Evolutionary conservation across 2,888 invertebrate genomes (phyloP).

Genomic region (Eudasyphora cyanicolor): DNA sequence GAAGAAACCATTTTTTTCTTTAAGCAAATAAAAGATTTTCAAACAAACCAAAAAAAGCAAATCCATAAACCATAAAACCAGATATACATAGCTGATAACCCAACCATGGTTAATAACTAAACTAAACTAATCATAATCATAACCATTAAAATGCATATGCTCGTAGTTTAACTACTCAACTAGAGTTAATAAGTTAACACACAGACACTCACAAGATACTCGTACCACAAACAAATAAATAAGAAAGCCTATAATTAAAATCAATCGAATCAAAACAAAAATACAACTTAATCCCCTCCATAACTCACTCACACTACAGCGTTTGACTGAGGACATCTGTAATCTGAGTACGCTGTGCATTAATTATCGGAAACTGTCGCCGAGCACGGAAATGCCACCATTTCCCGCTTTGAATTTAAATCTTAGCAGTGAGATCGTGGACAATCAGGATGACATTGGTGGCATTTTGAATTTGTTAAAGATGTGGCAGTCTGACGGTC

Average conservation of each 20-base stretch:
- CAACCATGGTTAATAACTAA: not conserved
- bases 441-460: slow-evolving; percentile 67
- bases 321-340: slow-evolving; percentile 82
- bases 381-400: slow-evolving; percentile 74
- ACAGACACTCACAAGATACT: slow-evolving; percentile 9
- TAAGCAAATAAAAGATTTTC: slow-evolving; percentile 68
- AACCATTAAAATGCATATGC: slow-evolving; percentile 7
- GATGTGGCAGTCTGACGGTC: slow-evolving; percentile 76
- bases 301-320: too few relatives aligned
- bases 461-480: slow-evolving; percentile 74
- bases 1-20: slow-evolving; percentile 73
- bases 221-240: slow-evolving; percentile 41
- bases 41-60: not conserved
- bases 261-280: slow-evolving; percentile 41
- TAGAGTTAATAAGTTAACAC: slow-evolving; percentile 14
- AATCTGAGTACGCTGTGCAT: slow-evolving; percentile 82
- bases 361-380: slow-evolving; percentile 76
- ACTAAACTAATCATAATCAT: not conserved
- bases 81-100: too few relatives aligned
- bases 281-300: too few relatives aligned
- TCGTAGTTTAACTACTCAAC: slow-evolving; percentile 19
- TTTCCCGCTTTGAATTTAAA: slow-evolving; percentile 64
- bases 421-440: slow-evolving; percentile 61
- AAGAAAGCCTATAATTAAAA: slow-evolving; percentile 41
- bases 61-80: not conserved